Evolutionary conservation across 1,140 invertebrate genomes (phyloP).

Genomic region (Oryzaephilus surinamensis): DNA sequence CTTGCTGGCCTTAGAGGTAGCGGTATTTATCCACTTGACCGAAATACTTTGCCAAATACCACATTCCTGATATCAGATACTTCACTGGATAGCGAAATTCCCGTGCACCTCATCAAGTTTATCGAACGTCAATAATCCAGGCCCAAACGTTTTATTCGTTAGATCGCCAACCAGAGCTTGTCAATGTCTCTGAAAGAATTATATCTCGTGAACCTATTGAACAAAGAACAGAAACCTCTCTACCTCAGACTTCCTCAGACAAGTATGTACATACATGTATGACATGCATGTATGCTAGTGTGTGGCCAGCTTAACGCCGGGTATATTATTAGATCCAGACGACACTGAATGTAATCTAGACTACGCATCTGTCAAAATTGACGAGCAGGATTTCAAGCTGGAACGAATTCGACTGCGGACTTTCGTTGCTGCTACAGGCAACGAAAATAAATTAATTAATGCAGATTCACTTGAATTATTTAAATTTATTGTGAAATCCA

Average conservation of each 20-base stretch:
- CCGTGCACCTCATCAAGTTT: background rate
- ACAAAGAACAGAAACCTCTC: conserved; percentile 1
- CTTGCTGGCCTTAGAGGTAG: conserved; percentile 8
- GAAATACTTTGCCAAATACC: conserved; percentile 4
- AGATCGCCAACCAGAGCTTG: background rate
- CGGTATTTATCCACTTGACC: conserved; percentile 6
- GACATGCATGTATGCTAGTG: too few relatives aligned
- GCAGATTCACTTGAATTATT: too few relatives aligned
- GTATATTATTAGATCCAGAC: too few relatives aligned
- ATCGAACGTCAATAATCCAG: conserved; percentile 5
- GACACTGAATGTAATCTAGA: too few relatives aligned
- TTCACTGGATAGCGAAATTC: conserved; percentile 2
- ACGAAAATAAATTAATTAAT: too few relatives aligned
- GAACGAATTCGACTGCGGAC: too few relatives aligned
- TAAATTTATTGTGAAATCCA: too few relatives aligned
- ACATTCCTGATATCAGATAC: conserved; percentile 7
- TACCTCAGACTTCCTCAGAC: conserved; percentile 5
- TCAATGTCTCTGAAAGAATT: background rate
- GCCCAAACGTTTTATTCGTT: conserved; percentile 3
- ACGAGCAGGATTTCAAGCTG: too few relatives aligned
- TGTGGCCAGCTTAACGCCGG: too few relatives aligned
- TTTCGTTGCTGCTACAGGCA: too few relatives aligned
- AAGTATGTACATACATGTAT: too few relatives aligned
- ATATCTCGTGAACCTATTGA: conserved; percentile 1
- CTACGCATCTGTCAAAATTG: too few relatives aligned